Percentiles rank a stretch among this genome's conserved stretches.
Conservation (phyloP, 2,797 vertebrate genomes). For the Acipenser transmontanus region DNA sequence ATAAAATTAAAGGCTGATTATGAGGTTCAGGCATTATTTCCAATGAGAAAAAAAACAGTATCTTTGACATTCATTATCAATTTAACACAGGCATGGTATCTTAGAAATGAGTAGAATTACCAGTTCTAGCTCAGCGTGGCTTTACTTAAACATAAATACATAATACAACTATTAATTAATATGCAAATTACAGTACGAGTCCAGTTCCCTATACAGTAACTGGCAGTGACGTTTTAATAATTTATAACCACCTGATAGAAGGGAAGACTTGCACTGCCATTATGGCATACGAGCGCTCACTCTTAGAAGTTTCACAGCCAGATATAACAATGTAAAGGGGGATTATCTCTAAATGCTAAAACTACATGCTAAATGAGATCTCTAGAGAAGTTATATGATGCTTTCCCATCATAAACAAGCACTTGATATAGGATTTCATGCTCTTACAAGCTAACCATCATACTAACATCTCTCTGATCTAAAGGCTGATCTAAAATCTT, state of each 20-base stretch:
- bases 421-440: slow-evolving; percentile 51
- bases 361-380: slow-evolving; percentile 31
- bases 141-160: slow-evolving; percentile 54
- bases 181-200: slow-evolving; percentile 63
- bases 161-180: slow-evolving; percentile 57
- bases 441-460: slow-evolving; percentile 57
- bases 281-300: slow-evolving; percentile 12
- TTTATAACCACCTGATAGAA: slow-evolving; percentile 46
- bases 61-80: slow-evolving; percentile 19
- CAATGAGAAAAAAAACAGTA: slow-evolving; percentile 15
- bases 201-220: slow-evolving; percentile 60
- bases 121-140: slow-evolving; percentile 26
- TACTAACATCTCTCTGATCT: slow-evolving; percentile 56
- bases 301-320: slow-evolving; percentile 18
- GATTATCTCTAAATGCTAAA: slow-evolving; percentile 32
- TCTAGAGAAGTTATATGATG: slow-evolving; percentile 39
- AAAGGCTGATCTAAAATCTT: slow-evolving; percentile 52
- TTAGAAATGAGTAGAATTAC: slow-evolving; percentile 21
- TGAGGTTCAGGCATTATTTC: slow-evolving; percentile 27
- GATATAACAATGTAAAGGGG: slow-evolving; percentile 40
- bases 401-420: slow-evolving; percentile 58
- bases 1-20: slow-evolving; percentile 23
- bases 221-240: slow-evolving; percentile 61
- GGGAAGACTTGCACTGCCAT: slow-evolving; percentile 38
- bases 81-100: slow-evolving; percentile 18